Conservation (phyloP, 92 coral and sea anemone genomes). For the Parazoanthus atlanticus region DNA sequence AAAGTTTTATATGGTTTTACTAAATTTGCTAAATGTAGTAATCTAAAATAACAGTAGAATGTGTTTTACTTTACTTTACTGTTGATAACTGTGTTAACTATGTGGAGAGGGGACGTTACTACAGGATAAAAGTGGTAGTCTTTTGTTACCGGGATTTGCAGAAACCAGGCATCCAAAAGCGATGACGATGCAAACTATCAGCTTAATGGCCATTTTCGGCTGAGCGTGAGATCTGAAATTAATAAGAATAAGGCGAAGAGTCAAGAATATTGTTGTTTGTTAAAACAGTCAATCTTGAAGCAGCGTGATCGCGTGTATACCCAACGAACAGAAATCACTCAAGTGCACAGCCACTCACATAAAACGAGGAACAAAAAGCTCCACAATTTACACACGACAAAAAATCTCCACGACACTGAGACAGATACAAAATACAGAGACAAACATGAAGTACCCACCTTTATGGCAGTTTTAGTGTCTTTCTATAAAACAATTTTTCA, state of each 20-base stretch:
- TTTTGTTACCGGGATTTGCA: conserved; percentile 33
- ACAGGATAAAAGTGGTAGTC: neutral
- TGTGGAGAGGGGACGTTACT: neutral
- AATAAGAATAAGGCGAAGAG: too few species aligned
- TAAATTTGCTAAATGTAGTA: too few species aligned
- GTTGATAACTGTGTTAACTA: too few species aligned
- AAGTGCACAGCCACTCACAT: neutral
- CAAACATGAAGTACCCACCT: neutral
- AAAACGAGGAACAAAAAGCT: neutral
- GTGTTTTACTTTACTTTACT: neutral
- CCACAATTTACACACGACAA: neutral
- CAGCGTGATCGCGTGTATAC: neutral
- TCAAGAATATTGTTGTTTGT: neutral
- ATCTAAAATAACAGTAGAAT: neutral
- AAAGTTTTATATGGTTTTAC: too few species aligned
- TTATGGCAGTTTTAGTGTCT: neutral
- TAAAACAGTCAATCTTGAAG: too few species aligned
- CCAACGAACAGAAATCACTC: too few species aligned
- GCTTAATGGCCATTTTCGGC: neutral
- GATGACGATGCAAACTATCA: neutral
- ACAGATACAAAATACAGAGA: too few species aligned
- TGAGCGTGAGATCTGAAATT: neutral
- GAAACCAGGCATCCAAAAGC: conserved; percentile 29
- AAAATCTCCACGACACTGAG: neutral
- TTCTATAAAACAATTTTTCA: neutral